Evolutionary conservation across 64 coral and sea anemone genomes (phyloP).

Genomic region (Montipora foliosa): DNA sequence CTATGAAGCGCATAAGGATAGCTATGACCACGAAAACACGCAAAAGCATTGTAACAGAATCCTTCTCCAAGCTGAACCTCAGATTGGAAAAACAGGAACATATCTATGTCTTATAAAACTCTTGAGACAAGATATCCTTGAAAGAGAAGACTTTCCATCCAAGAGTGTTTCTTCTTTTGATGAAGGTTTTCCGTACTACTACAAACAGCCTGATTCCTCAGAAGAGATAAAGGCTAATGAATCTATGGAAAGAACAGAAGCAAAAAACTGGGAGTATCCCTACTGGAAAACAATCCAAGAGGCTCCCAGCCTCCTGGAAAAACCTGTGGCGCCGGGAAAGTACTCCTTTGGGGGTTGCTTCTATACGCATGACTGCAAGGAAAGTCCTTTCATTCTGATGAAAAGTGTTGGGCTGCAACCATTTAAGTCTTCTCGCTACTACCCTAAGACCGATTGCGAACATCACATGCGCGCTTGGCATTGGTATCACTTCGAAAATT

Average conservation of each 20-base stretch:
- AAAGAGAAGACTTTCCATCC: not conserved
- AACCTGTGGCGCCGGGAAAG: slow-evolving; percentile 28
- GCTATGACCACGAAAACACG: too few relatives aligned
- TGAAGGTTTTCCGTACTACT: not conserved
- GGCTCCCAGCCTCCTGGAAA: slow-evolving; percentile 31
- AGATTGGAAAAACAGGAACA: too few relatives aligned
- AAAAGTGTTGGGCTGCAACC: not conserved
- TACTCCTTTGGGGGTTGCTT: slow-evolving; percentile 46
- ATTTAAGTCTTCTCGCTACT: not conserved
- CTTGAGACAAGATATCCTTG: not conserved
- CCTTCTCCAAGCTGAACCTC: too few relatives aligned
- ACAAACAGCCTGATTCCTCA: not conserved
- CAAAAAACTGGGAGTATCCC: slow-evolving; percentile 25
- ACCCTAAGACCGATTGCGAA: not conserved
- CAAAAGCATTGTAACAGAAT: too few relatives aligned
- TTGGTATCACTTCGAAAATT: slow-evolving; percentile 36
- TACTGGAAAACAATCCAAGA: slow-evolving; percentile 64
- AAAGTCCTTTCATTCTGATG: slow-evolving; percentile 28
- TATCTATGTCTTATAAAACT: too few relatives aligned
- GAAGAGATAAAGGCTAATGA: not conserved
- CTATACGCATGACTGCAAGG: slow-evolving; percentile 19
- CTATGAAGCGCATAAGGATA: too few relatives aligned
- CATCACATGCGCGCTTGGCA: slow-evolving; percentile 25
- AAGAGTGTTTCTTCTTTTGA: not conserved
- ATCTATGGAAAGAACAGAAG: too few relatives aligned